Evolutionary conservation across 2,888 invertebrate species (phyloP).

Genomic region (Troides oblongomaculatus): DNA sequence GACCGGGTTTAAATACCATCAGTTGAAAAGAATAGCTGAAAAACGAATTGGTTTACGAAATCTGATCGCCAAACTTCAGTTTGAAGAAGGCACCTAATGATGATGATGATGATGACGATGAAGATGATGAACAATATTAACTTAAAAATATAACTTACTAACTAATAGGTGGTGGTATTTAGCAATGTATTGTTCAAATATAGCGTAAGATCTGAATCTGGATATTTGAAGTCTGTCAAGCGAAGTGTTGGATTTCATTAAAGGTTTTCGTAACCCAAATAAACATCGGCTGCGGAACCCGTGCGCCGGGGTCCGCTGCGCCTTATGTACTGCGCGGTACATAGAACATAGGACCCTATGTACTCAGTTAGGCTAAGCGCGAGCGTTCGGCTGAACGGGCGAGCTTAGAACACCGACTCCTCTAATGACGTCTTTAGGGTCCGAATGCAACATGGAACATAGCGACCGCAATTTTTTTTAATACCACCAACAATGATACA

Average conservation of each 20-base stretch:
- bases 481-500: too few relatives aligned
- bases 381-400: slow-evolving; percentile 57
- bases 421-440: slow-evolving; percentile 60
- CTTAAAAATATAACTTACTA: too few relatives aligned
- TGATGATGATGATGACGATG: too few relatives aligned
- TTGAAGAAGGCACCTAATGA: too few relatives aligned
- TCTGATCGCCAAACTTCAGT: too few relatives aligned
- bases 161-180: too few relatives aligned
- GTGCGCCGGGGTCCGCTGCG: slow-evolving; percentile 10
- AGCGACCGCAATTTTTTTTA: slow-evolving; percentile 26
- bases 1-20: too few relatives aligned
- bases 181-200: background rate
- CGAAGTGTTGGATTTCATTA: slow-evolving; percentile 26
- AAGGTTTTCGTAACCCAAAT: slow-evolving; percentile 23
- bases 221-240: background rate
- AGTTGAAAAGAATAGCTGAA: too few relatives aligned
- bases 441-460: slow-evolving; percentile 31
- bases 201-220: background rate
- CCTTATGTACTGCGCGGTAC: slow-evolving; percentile 24
- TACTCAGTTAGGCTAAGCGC: slow-evolving; percentile 46
- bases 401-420: slow-evolving; percentile 65
- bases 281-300: slow-evolving; percentile 7
- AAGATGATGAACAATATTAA: too few relatives aligned
- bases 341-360: slow-evolving; percentile 30
- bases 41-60: too few relatives aligned